Conservation (phyloP, 2,888 invertebrate species). For the Acronicta leporina region DNA sequence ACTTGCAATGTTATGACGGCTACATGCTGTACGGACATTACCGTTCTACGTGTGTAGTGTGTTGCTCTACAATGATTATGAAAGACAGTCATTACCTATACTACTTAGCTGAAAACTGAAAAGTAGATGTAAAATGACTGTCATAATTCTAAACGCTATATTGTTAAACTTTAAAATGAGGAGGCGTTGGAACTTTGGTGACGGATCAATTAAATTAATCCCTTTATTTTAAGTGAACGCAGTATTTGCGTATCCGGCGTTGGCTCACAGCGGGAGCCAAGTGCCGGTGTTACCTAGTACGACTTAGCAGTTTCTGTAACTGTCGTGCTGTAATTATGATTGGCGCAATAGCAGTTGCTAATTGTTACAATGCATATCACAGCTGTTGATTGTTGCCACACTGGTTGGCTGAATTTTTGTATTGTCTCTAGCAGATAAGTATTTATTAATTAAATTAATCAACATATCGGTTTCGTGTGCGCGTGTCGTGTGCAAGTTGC, state of each 20-base stretch:
- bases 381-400: slow-evolving; percentile 20
- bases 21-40: slow-evolving; percentile 2
- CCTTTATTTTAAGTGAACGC: slow-evolving; percentile 29
- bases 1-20: slow-evolving; percentile 26
- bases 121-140: neutral
- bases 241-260: slow-evolving; percentile 37
- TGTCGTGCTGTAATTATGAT: slow-evolving; percentile 34
- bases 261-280: slow-evolving; percentile 35
- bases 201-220: slow-evolving; percentile 18
- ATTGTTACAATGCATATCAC: slow-evolving; percentile 18
- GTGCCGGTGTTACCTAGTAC: slow-evolving; percentile 31
- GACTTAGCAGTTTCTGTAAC: slow-evolving; percentile 31
- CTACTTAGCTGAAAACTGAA: neutral
- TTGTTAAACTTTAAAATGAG: slow-evolving; percentile 10
- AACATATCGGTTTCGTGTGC: slow-evolving; percentile 14
- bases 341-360: slow-evolving; percentile 29
- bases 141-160: neutral
- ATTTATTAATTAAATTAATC: no score
- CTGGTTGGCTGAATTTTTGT: neutral
- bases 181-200: slow-evolving; percentile 5
- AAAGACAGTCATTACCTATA: neutral
- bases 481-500: slow-evolving; percentile 35
- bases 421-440: no score
- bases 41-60: neutral
- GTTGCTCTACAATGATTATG: neutral